These are phyloP conservation scores for Tholera decimalis DNA, from an alignment of 2,888 invertebrate species.

Conservation along the genomic window DNA sequence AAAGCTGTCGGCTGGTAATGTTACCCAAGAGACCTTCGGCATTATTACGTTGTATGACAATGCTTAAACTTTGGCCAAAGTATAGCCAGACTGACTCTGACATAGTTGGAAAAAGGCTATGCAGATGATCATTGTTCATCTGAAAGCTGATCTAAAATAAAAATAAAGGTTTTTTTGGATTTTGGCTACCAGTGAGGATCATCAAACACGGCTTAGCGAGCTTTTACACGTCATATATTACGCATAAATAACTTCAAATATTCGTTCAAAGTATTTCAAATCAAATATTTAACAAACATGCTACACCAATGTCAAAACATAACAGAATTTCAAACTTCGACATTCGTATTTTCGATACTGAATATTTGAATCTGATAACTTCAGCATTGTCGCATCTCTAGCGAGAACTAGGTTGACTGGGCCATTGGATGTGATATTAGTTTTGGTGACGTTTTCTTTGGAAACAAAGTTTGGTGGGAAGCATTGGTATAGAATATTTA, in stretches of 20 bases:
- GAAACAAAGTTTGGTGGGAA: conserved; percentile 22
- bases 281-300: conserved; percentile 23
- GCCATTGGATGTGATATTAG: conserved; percentile 8
- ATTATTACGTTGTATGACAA: no score
- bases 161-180: no score
- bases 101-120: no score
- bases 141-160: no score
- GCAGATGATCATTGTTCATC: no score
- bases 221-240: no score
- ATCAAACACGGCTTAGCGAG: no score
- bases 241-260: neutral
- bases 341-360: conserved; percentile 20
- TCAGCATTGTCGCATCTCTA: conserved; percentile 32
- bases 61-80: no score
- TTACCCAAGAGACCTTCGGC: no score
- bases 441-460: conserved; percentile 21
- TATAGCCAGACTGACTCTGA: no score
- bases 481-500: conserved; percentile 25
- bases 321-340: conserved; percentile 21
- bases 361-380: conserved; percentile 34
- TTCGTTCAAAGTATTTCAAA: conserved; percentile 14
- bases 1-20: no score
- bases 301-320: conserved; percentile 31
- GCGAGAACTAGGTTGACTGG: conserved; percentile 28
- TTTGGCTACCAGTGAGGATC: no score